Base-by-base conservation (phyloP, 2,113 vertebrate genomes). In the Phainopepla nitens region DNA sequence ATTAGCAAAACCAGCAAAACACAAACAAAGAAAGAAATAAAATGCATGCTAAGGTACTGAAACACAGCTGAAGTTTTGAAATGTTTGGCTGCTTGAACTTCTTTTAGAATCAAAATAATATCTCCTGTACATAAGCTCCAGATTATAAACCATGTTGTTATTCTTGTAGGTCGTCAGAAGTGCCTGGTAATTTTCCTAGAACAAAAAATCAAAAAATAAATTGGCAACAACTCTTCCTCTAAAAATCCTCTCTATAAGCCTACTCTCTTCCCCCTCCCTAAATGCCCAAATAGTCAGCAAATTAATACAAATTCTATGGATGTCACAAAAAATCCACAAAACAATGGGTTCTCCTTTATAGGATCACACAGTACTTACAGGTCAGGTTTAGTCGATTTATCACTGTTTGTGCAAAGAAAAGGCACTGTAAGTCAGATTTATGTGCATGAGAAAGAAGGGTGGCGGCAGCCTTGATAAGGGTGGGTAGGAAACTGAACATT, bases 181-280 rank as follows among this genome's bases (percentile, higher is more conserved):
- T 11, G 5, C 28, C 24, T n/a, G 60, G 10, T 65, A 51, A 57
- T 69, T 61, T 83, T 57, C 35, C 12, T 45, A 58, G 22, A 28
- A 56, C 3, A 27, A 75, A 76, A 76, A 4, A 22, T 6, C 18
- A 50, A n/a, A 7, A 24, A 24, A 68, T 9, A 22, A 24, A 16
- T 1, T 0, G 7, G 7, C 8, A 9, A 14, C 7, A 19, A 20
- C 0, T 19, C 3, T 17, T 42, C 11, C 6, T 0, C 0, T 9
- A 13, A 54, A 42, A 65, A 28, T 20, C 0, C 2, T 14, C 2
- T 13, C 5, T 24, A 15, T 21, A 57, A 13, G 1, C 0, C 2
- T 14, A 53, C 5, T 0, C 2, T 7, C 4, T 36, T 6, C 3
- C 5, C 4, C 9, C 1, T 58, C 4, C 13, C 7, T 17, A 20